Percentiles rank a stretch among this genome's conserved stretches.
Conservation (phyloP, 2,888 invertebrate genomes). For the Diloba caeruleocephala region DNA sequence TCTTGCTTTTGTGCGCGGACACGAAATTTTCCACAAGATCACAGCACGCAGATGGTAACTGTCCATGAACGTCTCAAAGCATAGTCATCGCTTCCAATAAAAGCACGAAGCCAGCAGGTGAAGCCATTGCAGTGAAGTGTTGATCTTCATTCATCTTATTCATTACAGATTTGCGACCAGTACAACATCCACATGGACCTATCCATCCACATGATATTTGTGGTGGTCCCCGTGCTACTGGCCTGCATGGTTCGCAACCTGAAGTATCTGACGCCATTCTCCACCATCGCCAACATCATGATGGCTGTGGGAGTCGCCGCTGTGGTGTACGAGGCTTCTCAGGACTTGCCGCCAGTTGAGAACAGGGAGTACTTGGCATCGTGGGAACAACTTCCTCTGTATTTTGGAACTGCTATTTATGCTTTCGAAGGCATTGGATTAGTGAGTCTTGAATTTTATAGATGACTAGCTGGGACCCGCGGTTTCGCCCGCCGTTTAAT, state of each 20-base stretch:
- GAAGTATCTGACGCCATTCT: constrained; percentile 96
- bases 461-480: no score
- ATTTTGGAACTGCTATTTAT: constrained; percentile 98
- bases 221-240: constrained; percentile 92
- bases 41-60: no score
- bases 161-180: constrained; percentile 91
- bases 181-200: constrained; percentile 90
- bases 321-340: constrained; percentile 93
- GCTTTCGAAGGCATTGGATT: constrained; percentile 98
- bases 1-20: no score
- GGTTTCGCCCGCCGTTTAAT: no score
- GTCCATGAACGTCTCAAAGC: no score
- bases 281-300: constrained; percentile 96
- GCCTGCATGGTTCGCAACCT: constrained; percentile 95
- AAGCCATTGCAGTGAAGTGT: no score
- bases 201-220: constrained; percentile 92
- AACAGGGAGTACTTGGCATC: constrained; percentile 90
- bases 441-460: constrained; percentile 87
- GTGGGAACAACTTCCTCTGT: constrained; percentile 93
- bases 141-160: neutral
- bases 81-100: no score
- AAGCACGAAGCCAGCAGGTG: no score
- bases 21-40: no score
- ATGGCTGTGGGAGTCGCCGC: constrained; percentile 93
- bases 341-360: constrained; percentile 91